These are phyloP conservation scores for Oryctes rhinoceros DNA, from an alignment of 1,140 invertebrate species.

Conservation along the genomic window DNA sequence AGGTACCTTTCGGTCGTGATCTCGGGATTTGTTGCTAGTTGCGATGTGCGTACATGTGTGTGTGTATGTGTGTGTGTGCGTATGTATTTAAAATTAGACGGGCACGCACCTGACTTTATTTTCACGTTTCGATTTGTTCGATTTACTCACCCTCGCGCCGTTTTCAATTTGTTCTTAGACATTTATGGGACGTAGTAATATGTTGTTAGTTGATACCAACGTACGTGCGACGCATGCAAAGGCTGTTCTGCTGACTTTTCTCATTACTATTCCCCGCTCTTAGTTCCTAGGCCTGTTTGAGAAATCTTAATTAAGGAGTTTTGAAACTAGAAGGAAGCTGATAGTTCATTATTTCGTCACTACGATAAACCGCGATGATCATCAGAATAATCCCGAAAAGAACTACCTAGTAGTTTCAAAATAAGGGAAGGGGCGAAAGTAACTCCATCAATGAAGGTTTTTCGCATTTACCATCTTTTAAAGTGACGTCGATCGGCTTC, in stretches of 20 bases:
- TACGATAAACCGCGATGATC: too few species aligned
- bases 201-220: neutral
- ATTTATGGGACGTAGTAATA: neutral
- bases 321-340: too few species aligned
- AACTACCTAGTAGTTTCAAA: too few species aligned
- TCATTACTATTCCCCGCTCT: neutral
- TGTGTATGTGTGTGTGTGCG: neutral
- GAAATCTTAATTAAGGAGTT: neutral
- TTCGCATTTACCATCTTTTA: too few species aligned
- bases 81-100: constrained; percentile 16
- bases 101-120: constrained; percentile 32
- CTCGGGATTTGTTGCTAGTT: neutral
- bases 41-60: neutral
- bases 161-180: constrained; percentile 8
- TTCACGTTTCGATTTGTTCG: constrained; percentile 27
- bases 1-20: neutral
- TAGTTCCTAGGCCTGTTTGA: neutral
- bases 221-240: neutral
- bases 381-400: too few species aligned
- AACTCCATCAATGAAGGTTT: too few species aligned
- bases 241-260: neutral
- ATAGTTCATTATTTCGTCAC: too few species aligned
- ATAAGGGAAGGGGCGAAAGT: too few species aligned
- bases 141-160: neutral
- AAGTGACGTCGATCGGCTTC: too few species aligned